Conservation (phyloP, 2,888 invertebrate species). For the Notodonta ziczac region DNA sequence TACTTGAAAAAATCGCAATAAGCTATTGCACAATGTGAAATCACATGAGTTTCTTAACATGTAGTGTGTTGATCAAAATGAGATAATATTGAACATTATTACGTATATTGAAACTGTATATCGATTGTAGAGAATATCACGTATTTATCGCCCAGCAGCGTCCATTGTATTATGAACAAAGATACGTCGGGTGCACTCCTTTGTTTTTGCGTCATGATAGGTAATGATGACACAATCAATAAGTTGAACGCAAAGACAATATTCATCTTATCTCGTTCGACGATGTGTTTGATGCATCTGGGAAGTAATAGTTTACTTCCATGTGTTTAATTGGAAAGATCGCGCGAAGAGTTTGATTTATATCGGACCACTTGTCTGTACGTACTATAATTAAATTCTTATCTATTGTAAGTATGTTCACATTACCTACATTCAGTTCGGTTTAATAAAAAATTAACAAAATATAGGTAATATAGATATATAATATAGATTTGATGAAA, state of each 20-base stretch:
- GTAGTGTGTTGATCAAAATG: constrained; percentile 26
- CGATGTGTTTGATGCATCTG: neutral
- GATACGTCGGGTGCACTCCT: constrained; percentile 30
- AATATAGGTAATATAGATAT: too few relatives aligned
- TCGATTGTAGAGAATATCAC: constrained; percentile 37
- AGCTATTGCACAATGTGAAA: constrained; percentile 18
- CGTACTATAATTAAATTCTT: too few relatives aligned
- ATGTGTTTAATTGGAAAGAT: neutral
- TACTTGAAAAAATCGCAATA: constrained; percentile 18
- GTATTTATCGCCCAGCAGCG: constrained; percentile 34
- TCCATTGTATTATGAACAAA: constrained; percentile 40
- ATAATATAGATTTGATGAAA: too few relatives aligned
- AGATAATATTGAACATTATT: constrained; percentile 30
- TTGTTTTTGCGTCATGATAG: constrained; percentile 26
- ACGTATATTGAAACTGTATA: constrained; percentile 26
- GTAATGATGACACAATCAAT: constrained; percentile 30
- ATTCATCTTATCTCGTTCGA: constrained; percentile 5
- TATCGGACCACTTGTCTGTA: neutral
- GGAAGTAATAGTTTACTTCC: neutral
- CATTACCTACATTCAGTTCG: too few relatives aligned
- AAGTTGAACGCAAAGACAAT: constrained; percentile 24
- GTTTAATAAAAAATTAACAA: too few relatives aligned
- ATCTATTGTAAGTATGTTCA: neutral
- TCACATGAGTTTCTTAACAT: constrained; percentile 25
- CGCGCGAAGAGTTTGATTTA: neutral